Evolutionary conservation across 2,888 invertebrate species (phyloP), one percentile per base, ranked within the genome.

Genomic region (Rhyacophila evoluta): DNA sequence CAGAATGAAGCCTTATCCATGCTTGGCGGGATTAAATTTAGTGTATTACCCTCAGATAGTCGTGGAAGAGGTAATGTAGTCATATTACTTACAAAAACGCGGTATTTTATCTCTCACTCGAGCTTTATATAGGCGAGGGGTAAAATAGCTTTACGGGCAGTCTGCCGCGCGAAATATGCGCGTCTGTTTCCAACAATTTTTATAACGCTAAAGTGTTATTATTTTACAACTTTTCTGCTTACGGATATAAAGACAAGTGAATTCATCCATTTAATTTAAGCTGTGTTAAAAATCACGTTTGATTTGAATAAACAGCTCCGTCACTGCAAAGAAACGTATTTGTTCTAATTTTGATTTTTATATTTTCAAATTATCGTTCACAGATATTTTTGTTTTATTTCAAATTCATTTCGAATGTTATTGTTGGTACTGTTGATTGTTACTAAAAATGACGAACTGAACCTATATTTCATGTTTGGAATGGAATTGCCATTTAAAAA

Each of bases 41-140:
- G 78, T 78, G 78, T 70, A 78, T 77, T 73, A 37, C 67, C 77
- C 73, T 69, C 15, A 36, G 28, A 72, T 74, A 36, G 29, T 27
- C 27, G 37, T 68, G 38, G 72, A 28, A 12, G 73, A 78, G 71
- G 74, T 71, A 78, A 78, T 71, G 78, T 78, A 78, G 74, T 75
- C 78, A 78, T 71, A 78, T 78, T 78, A 78, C 78, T 78, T 78
- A 78, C 69, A 78, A 78, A 74, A 78, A 78, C 75, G 55, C 72
- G 38, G 71, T 41, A 67, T 67, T 75, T 39, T 78, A 78, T 78
- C 75, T 75, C 75, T 27, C 67, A 25, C 36, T 37, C 72, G 36
- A 25, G 25, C 55, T 72, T 55, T 55, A 19, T 55, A 55, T 55
- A 55, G 15, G 19, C 19, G 19, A 55, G 55, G 55, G 55, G 55